Evolutionary conservation across 2,888 invertebrate genomes (phyloP), one percentile per base, ranked within the genome.

Genomic region (Trichogramma evanescens): DNA sequence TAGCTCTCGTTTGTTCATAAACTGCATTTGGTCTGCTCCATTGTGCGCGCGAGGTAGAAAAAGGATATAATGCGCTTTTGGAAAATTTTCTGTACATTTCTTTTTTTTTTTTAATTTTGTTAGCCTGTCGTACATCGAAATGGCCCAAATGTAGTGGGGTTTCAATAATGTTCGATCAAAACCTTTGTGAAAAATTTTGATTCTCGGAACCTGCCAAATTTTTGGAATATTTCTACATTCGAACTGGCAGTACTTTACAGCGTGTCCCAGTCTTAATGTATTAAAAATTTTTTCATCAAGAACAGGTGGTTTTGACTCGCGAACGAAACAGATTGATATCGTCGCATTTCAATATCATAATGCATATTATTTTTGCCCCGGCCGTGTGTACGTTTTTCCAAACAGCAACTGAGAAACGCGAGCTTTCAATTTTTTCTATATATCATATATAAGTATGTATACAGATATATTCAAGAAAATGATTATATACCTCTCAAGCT

Each of bases 301-400:
- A 64, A 64, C 61, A 61, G 59, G 61, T 62, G 62, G 58, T 57
- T 45, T 64, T 38, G 54, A 13, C 9, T 38, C 46, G 54, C 51
- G 56, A 57, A 50, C 41, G 6, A 57, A 48, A 52, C 50, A 46
- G 40, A 54, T 57, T 50, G 49, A 41, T 38, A 42, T 51, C 43
- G 50, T 38, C n/a, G 26, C 40, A 43, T n/a, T 46, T 40, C 48
- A 58, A 39, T 9, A 50, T 26, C 54, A 54, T 56, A 49, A 44
- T 39, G n/a, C n/a, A n/a, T n/a, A n/a, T n/a, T n/a, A 26, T 26
- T 48, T 26, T 52, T 55, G 52, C 26, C 8, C 26, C 44, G 41
- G 10, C 10, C 44, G 39, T 43, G 45, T 44, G 49, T 51, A 43
- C 26, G 26, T 50, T 39, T 41, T 52, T 40, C 38, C 43, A 43